Evolutionary conservation across 1,140 invertebrate genomes (phyloP).

Genomic region (Cydia fagiglandana): DNA sequence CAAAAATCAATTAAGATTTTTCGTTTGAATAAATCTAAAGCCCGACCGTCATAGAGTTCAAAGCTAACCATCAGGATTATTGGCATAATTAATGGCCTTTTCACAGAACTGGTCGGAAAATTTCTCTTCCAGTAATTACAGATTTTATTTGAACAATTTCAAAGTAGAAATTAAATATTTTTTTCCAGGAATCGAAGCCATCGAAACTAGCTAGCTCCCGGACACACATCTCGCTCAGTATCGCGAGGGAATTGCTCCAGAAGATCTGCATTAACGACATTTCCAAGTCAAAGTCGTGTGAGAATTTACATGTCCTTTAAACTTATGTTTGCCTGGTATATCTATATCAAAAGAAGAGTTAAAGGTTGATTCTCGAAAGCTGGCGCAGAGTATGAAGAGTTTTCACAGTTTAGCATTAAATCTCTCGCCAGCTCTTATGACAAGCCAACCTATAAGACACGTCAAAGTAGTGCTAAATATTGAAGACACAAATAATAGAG

Average conservation of each 20-base stretch:
- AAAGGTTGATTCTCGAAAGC: no score
- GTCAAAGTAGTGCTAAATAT: no score
- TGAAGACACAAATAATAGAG: no score
- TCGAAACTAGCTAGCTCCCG: slow-evolving; percentile 82
- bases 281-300: slow-evolving; percentile 93
- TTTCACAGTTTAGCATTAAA: no score
- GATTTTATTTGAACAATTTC: slow-evolving; percentile 12
- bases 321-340: slow-evolving; percentile 41
- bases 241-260: slow-evolving; percentile 88
- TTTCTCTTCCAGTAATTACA: background rate
- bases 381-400: no score
- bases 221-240: slow-evolving; percentile 87
- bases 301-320: slow-evolving; percentile 93
- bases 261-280: slow-evolving; percentile 93
- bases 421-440: background rate
- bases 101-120: background rate
- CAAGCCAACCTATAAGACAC: no score
- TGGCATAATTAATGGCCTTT: slow-evolving; percentile 3
- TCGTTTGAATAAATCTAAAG: slow-evolving; percentile 11
- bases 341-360: background rate
- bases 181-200: slow-evolving; percentile 71
- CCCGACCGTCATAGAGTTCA: background rate
- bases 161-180: slow-evolving; percentile 35
- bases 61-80: background rate
- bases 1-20: slow-evolving; percentile 30